Conservation (phyloP, 2,888 invertebrate species). For the Portevinia maculata region DNA sequence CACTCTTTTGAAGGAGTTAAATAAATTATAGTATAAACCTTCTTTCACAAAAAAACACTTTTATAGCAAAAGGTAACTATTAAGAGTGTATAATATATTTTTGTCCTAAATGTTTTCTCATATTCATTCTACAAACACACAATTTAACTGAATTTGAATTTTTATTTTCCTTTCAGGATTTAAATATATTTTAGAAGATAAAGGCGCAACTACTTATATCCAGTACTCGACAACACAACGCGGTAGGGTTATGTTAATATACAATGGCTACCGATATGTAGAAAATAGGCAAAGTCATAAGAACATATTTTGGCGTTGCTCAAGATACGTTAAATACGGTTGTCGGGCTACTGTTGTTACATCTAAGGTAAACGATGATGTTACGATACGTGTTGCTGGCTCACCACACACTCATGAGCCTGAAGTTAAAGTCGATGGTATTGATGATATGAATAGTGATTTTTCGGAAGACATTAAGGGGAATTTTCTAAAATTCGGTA, state of each 20-base stretch:
- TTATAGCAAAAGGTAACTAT: slow-evolving; percentile 2
- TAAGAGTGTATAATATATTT: background rate
- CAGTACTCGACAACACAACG: slow-evolving; percentile 82
- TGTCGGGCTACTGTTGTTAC: slow-evolving; percentile 82
- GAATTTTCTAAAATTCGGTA: slow-evolving; percentile 76
- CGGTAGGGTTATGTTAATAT: slow-evolving; percentile 82
- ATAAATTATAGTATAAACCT: too few species aligned
- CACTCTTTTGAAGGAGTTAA: too few species aligned
- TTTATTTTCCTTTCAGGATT: slow-evolving; percentile 75
- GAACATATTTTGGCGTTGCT: slow-evolving; percentile 83
- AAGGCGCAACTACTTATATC: slow-evolving; percentile 78
- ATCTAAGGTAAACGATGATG: slow-evolving; percentile 80
- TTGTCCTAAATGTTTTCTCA: background rate
- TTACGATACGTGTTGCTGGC: slow-evolving; percentile 80
- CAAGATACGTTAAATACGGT: slow-evolving; percentile 82
- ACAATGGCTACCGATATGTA: slow-evolving; percentile 82
- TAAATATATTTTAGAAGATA: slow-evolving; percentile 79
- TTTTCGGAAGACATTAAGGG: slow-evolving; percentile 78
- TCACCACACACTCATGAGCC: slow-evolving; percentile 81
- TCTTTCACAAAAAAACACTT: background rate
- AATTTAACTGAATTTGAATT: slow-evolving; percentile 5
- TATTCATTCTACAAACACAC: background rate
- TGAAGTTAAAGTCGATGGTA: slow-evolving; percentile 79
- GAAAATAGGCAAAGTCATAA: slow-evolving; percentile 82
- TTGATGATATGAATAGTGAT: slow-evolving; percentile 79